phyloP scores from a whole-genome alignment of 2,797 vertebrate genomes.

The Acanthornis magna region DNA sequence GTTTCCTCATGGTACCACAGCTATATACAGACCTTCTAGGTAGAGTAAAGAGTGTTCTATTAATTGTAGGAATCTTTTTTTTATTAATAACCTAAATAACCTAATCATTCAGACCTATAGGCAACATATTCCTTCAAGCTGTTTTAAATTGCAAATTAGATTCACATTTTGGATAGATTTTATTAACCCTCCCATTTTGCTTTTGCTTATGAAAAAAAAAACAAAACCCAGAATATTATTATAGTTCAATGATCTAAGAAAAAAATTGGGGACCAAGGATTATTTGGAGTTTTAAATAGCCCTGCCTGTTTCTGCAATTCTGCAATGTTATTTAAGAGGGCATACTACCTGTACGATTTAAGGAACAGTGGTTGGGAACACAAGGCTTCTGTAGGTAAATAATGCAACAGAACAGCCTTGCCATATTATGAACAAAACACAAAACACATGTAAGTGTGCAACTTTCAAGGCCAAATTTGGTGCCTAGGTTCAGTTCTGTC shows the following conservation, averaged over 20 bases:
- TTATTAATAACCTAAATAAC: background rate
- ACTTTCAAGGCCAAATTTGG: background rate
- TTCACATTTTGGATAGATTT: background rate
- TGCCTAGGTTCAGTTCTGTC: background rate
- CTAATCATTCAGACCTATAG: background rate
- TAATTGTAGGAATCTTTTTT: background rate
- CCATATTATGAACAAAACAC: background rate
- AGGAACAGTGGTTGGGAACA: background rate
- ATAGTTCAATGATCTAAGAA: background rate
- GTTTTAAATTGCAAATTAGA: background rate
- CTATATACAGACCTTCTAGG: background rate
- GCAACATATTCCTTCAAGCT: background rate
- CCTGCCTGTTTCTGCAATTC: background rate
- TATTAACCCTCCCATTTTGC: background rate
- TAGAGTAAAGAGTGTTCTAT: background rate
- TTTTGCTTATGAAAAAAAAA: background rate
- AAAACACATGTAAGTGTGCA: background rate
- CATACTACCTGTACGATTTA: background rate
- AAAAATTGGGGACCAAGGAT: background rate
- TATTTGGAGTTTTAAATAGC: background rate
- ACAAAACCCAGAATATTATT: background rate
- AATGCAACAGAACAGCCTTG: background rate
- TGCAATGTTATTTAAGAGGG: background rate
- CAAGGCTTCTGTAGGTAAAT: background rate
- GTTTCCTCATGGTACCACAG: background rate